Evolutionary conservation across 1,140 invertebrate species (phyloP), one percentile per base, ranked within the genome.

Genomic region (Drosophila persimilis): DNA sequence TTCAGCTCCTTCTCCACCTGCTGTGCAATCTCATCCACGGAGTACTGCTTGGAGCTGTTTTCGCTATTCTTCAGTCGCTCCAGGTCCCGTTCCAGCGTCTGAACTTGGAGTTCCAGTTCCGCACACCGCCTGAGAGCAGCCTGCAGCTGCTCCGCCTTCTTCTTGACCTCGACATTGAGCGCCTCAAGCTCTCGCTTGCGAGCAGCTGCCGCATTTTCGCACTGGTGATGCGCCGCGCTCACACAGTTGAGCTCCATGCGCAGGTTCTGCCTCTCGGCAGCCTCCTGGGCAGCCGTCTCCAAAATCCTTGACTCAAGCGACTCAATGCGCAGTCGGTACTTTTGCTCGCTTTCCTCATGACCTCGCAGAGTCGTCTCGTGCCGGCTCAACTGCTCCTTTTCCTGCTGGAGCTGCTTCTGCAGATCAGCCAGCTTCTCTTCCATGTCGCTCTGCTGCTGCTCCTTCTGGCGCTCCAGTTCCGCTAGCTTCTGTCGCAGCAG

Each of bases 1-100:
- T 94, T 92, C 0, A 95, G 63, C 72, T 95, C 94, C 53, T 93
- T 92, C 31, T 94, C 93, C 3, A 95, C 92, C 73, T 93, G 90
- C 52, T 91, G 91, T 2, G 92, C 91, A 59, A 94, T 93, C 51
- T 94, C 94, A 51, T 94, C 93, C 2, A 94, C 92, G 0, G 93
- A 92, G 35, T 89, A 84, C 29, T 75, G 86, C 71, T 90, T 84
- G 0, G 91, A 88, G 63, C 84, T 74, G 3, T 90, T 65, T 6
- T 91, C 90, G 15, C 72, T 78, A 15, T 77, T 77, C 54, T 69
- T 77, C 1, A 90, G 29, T 4, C 83, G 74, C 45, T 91, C 90
- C 35, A 91, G 39, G 13, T 91, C 89, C 4, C 71, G 44, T 15
- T 91, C 89, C 0, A 91, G 31, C 0, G 50, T 54, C 0, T 66